These are phyloP conservation scores for Lontra canadensis DNA, from an alignment of 2,113 vertebrate genomes.

Conservation along the genomic window DNA sequence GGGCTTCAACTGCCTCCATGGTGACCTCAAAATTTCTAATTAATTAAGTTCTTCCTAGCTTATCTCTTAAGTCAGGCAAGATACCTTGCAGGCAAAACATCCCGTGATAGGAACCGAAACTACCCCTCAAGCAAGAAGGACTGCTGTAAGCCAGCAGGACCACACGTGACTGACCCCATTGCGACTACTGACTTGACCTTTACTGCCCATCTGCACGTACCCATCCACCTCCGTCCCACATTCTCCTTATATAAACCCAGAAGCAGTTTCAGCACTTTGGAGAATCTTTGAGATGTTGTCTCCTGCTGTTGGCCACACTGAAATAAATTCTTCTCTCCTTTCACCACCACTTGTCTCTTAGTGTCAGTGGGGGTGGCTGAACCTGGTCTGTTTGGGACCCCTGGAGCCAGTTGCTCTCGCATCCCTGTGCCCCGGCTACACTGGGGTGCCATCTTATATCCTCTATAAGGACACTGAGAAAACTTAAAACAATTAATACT, in stretches of 20 bases:
- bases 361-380: neutral
- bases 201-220: neutral
- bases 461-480: neutral
- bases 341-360: neutral
- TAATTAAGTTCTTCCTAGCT: neutral
- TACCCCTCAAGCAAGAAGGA: neutral
- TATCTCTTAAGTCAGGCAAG: neutral
- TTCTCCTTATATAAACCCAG: neutral
- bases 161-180: neutral
- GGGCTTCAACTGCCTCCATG: neutral
- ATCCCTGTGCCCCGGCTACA: neutral
- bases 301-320: neutral
- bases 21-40: neutral
- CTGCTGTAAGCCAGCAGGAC: neutral
- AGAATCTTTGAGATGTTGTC: neutral
- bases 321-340: neutral
- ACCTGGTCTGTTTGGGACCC: neutral
- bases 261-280: neutral
- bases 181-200: neutral
- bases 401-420: neutral
- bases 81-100: neutral
- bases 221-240: neutral
- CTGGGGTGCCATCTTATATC: neutral
- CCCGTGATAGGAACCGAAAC: neutral
- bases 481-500: neutral